phyloP scores from a whole-genome alignment of 2,113 vertebrate species.

The Spea bombifrons region DNA sequence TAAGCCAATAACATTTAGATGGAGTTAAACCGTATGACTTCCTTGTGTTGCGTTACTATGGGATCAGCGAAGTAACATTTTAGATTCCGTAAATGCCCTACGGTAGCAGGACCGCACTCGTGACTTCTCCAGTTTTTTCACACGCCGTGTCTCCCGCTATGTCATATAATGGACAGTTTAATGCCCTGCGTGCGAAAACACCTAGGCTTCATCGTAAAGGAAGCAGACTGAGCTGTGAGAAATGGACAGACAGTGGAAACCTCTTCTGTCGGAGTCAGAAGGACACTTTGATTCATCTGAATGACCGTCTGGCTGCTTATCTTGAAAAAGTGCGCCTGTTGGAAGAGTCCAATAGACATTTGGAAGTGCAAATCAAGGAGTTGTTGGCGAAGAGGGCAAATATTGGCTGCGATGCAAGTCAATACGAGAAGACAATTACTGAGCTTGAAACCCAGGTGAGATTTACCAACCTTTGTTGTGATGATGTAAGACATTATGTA shows the following conservation, averaged over 20 bases:
- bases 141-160: neutral
- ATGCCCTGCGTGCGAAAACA: neutral
- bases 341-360: slow-evolving; percentile 57
- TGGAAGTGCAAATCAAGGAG: slow-evolving; percentile 29
- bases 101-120: slow-evolving; percentile 7
- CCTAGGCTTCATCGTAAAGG: neutral
- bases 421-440: slow-evolving; percentile 20
- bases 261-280: slow-evolving; percentile 50
- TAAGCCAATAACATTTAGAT: slow-evolving; percentile 19
- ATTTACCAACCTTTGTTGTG: neutral
- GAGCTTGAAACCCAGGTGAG: slow-evolving; percentile 38
- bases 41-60: slow-evolving; percentile 36
- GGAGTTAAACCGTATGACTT: slow-evolving; percentile 19
- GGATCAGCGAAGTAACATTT: slow-evolving; percentile 26
- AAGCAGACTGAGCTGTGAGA: neutral
- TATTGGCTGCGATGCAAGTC: neutral
- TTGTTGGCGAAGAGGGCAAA: neutral
- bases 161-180: neutral
- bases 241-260: neutral
- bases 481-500: too few species aligned
- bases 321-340: slow-evolving; percentile 58
- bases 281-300: slow-evolving; percentile 66
- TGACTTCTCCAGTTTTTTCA: neutral
- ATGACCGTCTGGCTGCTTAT: slow-evolving; percentile 65
- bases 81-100: slow-evolving; percentile 8